Conservation (phyloP, 2,888 invertebrate genomes). For the Dynastes maya region DNA sequence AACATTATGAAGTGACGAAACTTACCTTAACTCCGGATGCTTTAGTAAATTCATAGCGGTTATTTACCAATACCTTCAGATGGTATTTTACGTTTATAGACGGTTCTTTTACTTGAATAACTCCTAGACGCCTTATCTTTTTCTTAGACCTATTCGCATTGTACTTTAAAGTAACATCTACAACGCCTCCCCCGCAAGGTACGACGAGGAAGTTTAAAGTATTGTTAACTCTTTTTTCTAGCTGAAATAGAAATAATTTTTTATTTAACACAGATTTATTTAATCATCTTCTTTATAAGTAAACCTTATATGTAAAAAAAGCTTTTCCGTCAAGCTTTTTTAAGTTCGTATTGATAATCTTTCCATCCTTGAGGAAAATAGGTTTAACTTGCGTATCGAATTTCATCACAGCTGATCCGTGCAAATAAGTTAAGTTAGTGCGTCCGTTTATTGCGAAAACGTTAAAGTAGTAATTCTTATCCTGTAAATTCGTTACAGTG, state of each 20-base stretch:
- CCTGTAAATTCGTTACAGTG: slow-evolving; percentile 70
- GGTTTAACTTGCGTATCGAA: slow-evolving; percentile 66
- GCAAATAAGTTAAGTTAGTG: slow-evolving; percentile 72
- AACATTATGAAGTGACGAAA: not conserved
- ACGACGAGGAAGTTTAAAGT: slow-evolving; percentile 70
- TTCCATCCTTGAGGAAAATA: slow-evolving; percentile 71
- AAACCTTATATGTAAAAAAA: slow-evolving; percentile 74
- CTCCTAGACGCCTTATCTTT: slow-evolving; percentile 71
- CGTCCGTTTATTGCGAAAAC: slow-evolving; percentile 73
- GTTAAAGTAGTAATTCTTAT: slow-evolving; percentile 72
- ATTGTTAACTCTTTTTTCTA: slow-evolving; percentile 59
- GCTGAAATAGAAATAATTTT: slow-evolving; percentile 57
- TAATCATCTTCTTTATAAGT: not conserved
- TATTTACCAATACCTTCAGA: slow-evolving; percentile 71
- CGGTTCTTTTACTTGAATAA: slow-evolving; percentile 67
- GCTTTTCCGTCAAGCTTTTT: slow-evolving; percentile 72
- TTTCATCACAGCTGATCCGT: slow-evolving; percentile 68
- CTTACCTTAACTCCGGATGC: slow-evolving; percentile 73
- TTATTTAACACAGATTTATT: not conserved
- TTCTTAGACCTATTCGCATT: slow-evolving; percentile 65
- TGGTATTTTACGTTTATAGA: slow-evolving; percentile 71
- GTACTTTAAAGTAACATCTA: slow-evolving; percentile 69
- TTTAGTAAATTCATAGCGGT: slow-evolving; percentile 71
- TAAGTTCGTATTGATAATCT: slow-evolving; percentile 71
- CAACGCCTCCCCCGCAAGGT: slow-evolving; percentile 74